These are phyloP conservation scores for Bergia sp. DNA, from an alignment of 92 coral and sea anemone genomes.

Conservation along the genomic window DNA sequence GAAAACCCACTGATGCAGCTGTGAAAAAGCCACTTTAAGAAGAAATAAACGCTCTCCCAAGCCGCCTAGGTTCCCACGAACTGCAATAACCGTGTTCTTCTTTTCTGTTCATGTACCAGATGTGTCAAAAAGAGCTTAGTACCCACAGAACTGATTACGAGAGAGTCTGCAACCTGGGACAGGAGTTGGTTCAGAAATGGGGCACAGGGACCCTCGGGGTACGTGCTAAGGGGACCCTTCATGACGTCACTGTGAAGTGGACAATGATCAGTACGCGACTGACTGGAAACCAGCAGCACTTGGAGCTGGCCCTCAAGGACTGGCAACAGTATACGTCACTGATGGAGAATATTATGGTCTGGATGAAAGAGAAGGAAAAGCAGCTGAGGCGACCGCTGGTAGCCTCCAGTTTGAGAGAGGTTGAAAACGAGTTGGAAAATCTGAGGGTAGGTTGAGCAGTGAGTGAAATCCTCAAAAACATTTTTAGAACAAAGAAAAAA, in stretches of 20 bases:
- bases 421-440: constrained; percentile 78
- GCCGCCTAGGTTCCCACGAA: not conserved
- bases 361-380: constrained; percentile 93
- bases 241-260: constrained; percentile 80
- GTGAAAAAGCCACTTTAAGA: no score
- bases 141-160: constrained; percentile 74
- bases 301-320: constrained; percentile 88
- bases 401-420: constrained; percentile 70
- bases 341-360: constrained; percentile 93
- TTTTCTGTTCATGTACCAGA: constrained; percentile 47
- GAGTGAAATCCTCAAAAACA: not conserved
- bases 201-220: constrained; percentile 62
- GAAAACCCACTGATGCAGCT: no score
- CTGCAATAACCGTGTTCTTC: not conserved
- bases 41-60: no score
- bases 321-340: constrained; percentile 98
- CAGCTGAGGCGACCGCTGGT: constrained; percentile 64
- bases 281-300: constrained; percentile 84
- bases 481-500: no score
- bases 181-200: constrained; percentile 63
- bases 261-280: constrained; percentile 74
- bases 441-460: constrained; percentile 65
- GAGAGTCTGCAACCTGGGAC: constrained; percentile 67
- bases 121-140: constrained; percentile 85
- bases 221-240: constrained; percentile 68